These are phyloP conservation scores for Picus viridis DNA, from an alignment of 2,797 vertebrate species.

Conservation along the genomic window DNA sequence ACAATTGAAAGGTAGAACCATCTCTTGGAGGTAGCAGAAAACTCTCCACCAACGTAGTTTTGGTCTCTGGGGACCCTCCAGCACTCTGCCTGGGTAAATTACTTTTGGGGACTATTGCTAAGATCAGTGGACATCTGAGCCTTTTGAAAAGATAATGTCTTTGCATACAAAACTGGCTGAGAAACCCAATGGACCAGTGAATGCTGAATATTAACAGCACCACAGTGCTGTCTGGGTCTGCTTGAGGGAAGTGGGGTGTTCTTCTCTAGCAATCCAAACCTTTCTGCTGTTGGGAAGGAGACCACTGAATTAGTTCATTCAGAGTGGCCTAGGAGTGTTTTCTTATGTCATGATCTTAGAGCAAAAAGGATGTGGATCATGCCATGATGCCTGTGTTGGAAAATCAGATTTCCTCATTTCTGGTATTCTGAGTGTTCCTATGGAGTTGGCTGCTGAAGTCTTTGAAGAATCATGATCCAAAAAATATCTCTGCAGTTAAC, in stretches of 20 bases:
- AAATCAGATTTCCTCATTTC: background rate
- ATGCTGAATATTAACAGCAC: background rate
- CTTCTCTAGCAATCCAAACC: background rate
- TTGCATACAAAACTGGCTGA: background rate
- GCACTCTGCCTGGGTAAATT: background rate
- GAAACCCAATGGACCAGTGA: background rate
- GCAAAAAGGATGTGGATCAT: background rate
- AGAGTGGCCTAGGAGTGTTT: background rate
- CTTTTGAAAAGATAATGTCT: background rate
- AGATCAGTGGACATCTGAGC: background rate
- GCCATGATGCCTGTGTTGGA: background rate
- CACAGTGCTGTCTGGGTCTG: background rate
- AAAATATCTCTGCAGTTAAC: background rate
- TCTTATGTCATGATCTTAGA: background rate
- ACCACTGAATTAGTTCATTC: background rate
- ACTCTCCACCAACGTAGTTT: background rate
- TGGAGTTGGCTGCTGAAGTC: background rate
- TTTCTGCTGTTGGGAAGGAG: background rate
- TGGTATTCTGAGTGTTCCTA: background rate
- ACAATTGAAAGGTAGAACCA: background rate
- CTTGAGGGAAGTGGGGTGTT: accelerated
- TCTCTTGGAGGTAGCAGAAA: background rate
- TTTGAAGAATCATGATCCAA: background rate
- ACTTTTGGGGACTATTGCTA: background rate
- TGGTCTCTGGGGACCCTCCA: background rate